Conservation (phyloP, 1,140 invertebrate genomes). For the Aporrectodea caliginosa region DNA sequence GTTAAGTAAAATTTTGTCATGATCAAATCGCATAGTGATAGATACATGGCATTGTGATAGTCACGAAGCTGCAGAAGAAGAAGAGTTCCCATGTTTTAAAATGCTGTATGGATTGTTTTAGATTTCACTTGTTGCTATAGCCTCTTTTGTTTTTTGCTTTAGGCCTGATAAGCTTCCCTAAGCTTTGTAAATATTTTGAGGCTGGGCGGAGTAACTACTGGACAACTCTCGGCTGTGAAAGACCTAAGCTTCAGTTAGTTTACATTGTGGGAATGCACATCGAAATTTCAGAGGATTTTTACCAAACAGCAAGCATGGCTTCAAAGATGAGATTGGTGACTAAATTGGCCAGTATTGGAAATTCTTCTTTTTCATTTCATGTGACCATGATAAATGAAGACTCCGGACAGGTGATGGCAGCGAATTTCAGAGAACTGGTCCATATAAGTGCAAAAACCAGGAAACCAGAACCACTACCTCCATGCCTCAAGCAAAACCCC, state of each 20-base stretch:
- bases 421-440: background rate
- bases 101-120: too few species aligned
- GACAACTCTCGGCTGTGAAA: background rate
- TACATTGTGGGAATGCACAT: background rate
- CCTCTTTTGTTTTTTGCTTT: background rate
- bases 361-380: background rate
- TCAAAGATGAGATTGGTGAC: background rate
- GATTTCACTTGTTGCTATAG: too few species aligned
- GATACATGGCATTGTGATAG: too few species aligned
- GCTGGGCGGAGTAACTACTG: background rate
- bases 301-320: background rate
- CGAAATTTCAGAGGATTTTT: background rate
- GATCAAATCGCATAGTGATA: too few species aligned
- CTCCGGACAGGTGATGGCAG: background rate
- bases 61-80: too few species aligned
- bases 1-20: too few species aligned
- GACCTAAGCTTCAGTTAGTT: background rate
- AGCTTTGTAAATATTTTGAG: background rate
- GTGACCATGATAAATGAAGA: background rate
- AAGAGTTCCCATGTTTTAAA: too few species aligned
- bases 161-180: background rate
- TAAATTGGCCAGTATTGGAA: background rate
- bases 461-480: too few species aligned
- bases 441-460: background rate
- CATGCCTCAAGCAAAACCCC: too few species aligned